Conservation (phyloP, 1,140 invertebrate species). For the Himalopsyche phryganea region DNA sequence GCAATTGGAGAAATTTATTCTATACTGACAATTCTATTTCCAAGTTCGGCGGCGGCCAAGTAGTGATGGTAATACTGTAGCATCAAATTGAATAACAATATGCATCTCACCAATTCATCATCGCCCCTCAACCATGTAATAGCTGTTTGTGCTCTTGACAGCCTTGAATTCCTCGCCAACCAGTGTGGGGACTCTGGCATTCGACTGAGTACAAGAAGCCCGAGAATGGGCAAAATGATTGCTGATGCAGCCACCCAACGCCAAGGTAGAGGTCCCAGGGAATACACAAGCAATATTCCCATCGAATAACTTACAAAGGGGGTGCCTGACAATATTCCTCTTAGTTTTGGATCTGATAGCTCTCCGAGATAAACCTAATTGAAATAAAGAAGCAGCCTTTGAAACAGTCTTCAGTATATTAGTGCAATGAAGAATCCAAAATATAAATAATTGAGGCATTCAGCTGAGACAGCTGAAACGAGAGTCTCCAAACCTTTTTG, state of each 20-base stretch:
- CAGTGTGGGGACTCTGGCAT: constrained; percentile 72
- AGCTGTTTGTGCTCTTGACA: constrained; percentile 60
- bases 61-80: too few species aligned
- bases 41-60: too few species aligned
- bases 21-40: too few species aligned
- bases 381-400: too few species aligned
- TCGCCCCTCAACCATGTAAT: constrained; percentile 65
- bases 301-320: constrained; percentile 66
- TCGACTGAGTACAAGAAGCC: constrained; percentile 56
- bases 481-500: too few species aligned
- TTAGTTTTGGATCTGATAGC: constrained; percentile 63
- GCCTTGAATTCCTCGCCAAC: constrained; percentile 59
- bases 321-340: constrained; percentile 62
- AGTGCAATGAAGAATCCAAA: too few species aligned
- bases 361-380: constrained; percentile 67
- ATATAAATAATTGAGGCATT: too few species aligned
- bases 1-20: too few species aligned
- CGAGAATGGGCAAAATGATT: constrained; percentile 56
- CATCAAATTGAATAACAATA: too few species aligned
- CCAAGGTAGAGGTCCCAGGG: constrained; percentile 64
- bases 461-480: background rate
- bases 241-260: constrained; percentile 60
- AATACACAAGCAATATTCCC: constrained; percentile 69
- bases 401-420: too few species aligned
- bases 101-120: constrained; percentile 47